Percentiles rank a stretch among this genome's conserved stretches.
phyloP scores from a whole-genome alignment of 2,888 invertebrate species.

The Lordiphosa fenestrarum region DNA sequence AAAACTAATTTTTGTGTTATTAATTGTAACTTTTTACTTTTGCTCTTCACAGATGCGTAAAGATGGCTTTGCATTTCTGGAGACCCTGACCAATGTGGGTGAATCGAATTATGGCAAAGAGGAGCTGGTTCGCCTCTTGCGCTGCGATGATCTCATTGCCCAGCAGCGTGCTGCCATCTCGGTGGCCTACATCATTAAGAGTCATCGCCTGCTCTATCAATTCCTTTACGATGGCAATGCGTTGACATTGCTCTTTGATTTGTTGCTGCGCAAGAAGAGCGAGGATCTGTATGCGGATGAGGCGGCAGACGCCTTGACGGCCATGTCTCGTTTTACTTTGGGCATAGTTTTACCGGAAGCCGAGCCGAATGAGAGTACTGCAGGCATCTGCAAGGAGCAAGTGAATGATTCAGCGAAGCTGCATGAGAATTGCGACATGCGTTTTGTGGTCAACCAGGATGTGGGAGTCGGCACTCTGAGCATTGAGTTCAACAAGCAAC shows the following conservation, averaged over 20 bases:
- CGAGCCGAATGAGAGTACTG: slow-evolving; percentile 37
- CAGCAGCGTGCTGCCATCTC: slow-evolving; percentile 79
- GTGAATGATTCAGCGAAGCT: slow-evolving; percentile 36
- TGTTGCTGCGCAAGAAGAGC: slow-evolving; percentile 71
- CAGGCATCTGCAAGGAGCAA: slow-evolving; percentile 26
- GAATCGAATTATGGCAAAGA: slow-evolving; percentile 80
- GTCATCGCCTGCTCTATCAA: slow-evolving; percentile 75
- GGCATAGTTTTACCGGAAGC: slow-evolving; percentile 65
- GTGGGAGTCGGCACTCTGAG: slow-evolving; percentile 36
- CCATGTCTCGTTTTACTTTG: slow-evolving; percentile 75
- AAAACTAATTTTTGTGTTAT: too few species aligned
- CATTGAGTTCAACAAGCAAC: slow-evolving; percentile 75
- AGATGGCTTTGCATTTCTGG: slow-evolving; percentile 75
- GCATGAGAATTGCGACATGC: slow-evolving; percentile 72
- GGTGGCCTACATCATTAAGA: slow-evolving; percentile 77
- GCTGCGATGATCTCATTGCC: slow-evolving; percentile 67
- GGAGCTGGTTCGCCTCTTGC: slow-evolving; percentile 77
- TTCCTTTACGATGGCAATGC: slow-evolving; percentile 78
- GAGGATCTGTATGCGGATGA: slow-evolving; percentile 73
- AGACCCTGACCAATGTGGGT: slow-evolving; percentile 78
- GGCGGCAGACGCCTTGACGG: slow-evolving; percentile 78
- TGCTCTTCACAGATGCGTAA: slow-evolving; percentile 65
- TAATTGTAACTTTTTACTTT: neutral
- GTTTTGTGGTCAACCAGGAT: slow-evolving; percentile 63
- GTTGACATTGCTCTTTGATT: slow-evolving; percentile 70